A percentile compares a stretch with the other conserved stretches of the same genome.
Conservation (phyloP, 2,113 vertebrate genomes). For the Cyphomyrus plagiostoma region DNA sequence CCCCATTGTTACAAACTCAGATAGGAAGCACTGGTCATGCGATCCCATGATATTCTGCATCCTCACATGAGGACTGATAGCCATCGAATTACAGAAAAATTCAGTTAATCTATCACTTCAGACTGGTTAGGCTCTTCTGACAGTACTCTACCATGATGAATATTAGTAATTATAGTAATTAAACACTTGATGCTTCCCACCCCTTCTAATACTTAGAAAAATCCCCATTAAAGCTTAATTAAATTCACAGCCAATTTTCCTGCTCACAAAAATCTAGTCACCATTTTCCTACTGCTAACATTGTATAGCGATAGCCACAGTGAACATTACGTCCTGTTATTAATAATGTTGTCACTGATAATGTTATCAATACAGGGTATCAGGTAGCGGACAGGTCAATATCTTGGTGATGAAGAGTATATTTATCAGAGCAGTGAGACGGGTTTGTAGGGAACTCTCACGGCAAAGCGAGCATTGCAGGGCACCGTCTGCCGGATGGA, state of each 20-base stretch:
- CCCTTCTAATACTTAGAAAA: background rate
- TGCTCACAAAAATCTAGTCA: background rate
- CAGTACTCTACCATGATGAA: background rate
- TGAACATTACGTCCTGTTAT: background rate
- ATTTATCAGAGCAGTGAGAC: background rate
- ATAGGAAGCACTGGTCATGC: background rate
- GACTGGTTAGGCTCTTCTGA: background rate
- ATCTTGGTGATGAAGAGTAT: background rate
- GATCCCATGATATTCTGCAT: background rate
- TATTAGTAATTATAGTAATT: background rate
- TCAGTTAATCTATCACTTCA: background rate
- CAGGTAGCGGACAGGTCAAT: background rate
- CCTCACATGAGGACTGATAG: background rate
- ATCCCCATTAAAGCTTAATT: background rate
- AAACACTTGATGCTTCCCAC: background rate
- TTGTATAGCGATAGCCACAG: background rate
- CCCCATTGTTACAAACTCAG: background rate
- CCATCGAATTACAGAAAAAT: background rate
- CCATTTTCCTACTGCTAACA: background rate
- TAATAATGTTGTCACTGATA: background rate
- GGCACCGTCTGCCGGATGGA: background rate
- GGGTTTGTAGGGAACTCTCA: background rate
- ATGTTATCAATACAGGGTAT: background rate
- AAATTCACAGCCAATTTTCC: background rate
- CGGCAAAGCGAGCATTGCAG: background rate